Percentiles rank a stretch among this genome's conserved stretches.
Conservation (phyloP, 1,140 invertebrate genomes). For the Bradynema listronoti region DNA sequence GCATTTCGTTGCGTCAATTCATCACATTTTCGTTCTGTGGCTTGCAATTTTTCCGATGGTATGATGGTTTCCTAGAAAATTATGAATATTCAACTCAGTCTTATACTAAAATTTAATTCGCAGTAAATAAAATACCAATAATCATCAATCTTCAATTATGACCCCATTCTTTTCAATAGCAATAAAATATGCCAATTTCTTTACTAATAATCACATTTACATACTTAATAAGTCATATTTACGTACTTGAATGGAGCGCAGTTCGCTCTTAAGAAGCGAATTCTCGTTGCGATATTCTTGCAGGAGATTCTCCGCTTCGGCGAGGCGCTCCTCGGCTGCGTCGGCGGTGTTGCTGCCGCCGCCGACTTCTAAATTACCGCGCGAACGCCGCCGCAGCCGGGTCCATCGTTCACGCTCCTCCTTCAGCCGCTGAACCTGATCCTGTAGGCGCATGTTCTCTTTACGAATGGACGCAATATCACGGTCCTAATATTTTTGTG, state of each 20-base stretch:
- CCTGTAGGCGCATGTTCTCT: conserved; percentile 36
- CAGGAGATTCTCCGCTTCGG: conserved; percentile 48
- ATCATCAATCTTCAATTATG: no score
- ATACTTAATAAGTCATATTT: conserved; percentile 9
- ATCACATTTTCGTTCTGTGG: conserved; percentile 28
- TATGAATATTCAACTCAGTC: no score
- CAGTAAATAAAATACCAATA: no score
- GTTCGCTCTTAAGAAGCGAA: conserved; percentile 50
- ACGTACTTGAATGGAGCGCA: conserved; percentile 30
- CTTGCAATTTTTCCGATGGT: conserved; percentile 27
- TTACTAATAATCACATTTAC: conserved; percentile 23
- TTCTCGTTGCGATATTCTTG: conserved; percentile 56
- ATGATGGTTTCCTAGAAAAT: conserved; percentile 7
- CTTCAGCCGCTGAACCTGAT: conserved; percentile 32
- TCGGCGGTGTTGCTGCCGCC: conserved; percentile 39
- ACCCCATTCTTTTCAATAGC: no score
- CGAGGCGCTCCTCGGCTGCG: conserved; percentile 49
- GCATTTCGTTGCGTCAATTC: conserved; percentile 80
- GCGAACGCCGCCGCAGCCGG: conserved; percentile 2
- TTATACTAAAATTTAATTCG: no score
- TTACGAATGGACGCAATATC: conserved; percentile 31
- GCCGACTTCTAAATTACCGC: conserved; percentile 20
- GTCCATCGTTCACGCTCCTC: conserved; percentile 44
- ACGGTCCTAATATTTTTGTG: conserved; percentile 69
- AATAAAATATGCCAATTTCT: conserved; percentile 25